A percentile compares a stretch with the other conserved stretches of the same genome.
Evolutionary conservation across 2,113 vertebrate genomes (phyloP).

Genomic region (Passer domesticus): DNA sequence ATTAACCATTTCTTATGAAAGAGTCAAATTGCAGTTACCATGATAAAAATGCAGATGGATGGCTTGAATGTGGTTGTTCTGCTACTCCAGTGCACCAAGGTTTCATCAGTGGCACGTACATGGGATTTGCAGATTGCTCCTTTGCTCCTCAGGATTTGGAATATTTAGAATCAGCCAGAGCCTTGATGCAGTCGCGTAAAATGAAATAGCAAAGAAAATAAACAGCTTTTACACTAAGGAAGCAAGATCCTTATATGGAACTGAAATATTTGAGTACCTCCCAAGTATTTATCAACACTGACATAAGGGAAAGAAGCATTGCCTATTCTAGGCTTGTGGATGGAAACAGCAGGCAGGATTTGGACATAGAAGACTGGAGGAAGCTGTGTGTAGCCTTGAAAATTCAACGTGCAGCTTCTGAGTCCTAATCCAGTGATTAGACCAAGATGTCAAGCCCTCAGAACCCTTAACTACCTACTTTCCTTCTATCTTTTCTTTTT

Average conservation of each 20-base stretch:
- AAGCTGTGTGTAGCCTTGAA: background rate
- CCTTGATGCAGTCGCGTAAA: background rate
- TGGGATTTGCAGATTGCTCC: background rate
- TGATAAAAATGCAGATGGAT: background rate
- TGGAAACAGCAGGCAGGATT: background rate
- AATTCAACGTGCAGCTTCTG: background rate
- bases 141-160: background rate
- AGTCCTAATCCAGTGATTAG: background rate
- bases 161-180: background rate
- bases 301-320: background rate
- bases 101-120: background rate
- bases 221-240: slow-evolving; percentile 40
- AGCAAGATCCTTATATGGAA: slow-evolving; percentile 12
- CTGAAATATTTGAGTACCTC: slow-evolving; percentile 26
- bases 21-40: background rate
- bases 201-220: slow-evolving; percentile 44
- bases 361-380: background rate
- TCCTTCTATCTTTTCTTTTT: background rate
- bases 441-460: background rate
- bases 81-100: background rate
- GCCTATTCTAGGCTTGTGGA: slow-evolving; percentile 19
- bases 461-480: background rate
- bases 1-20: background rate
- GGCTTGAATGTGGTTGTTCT: background rate
- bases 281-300: slow-evolving; percentile 28